Evolutionary conservation across 2,888 invertebrate genomes (phyloP).

Genomic region (Drosophila putrida): DNA sequence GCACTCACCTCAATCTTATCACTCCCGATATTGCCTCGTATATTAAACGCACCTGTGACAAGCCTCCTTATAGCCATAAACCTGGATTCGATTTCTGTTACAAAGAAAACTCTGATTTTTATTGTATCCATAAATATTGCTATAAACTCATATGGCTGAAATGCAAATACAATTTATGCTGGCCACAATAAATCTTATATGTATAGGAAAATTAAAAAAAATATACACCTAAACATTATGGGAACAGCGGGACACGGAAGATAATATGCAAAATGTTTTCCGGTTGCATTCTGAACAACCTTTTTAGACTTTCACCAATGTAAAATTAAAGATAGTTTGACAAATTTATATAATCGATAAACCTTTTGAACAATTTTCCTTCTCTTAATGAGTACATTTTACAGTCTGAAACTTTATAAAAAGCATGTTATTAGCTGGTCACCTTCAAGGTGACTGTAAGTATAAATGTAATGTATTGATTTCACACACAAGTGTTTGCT

Average conservation of each 20-base stretch:
- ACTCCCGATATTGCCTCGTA: conserved; percentile 50
- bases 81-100: conserved; percentile 52
- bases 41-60: conserved; percentile 75
- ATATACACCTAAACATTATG: conserved; percentile 4
- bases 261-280: not conserved
- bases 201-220: conserved; percentile 23
- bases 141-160: conserved; percentile 49
- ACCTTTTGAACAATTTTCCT: too few species aligned
- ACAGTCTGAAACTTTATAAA: too few species aligned
- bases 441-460: not conserved
- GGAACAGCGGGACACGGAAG: not conserved
- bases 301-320: not conserved
- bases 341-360: too few species aligned
- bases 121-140: conserved; percentile 59
- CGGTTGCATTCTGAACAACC: not conserved
- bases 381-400: too few species aligned
- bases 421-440: not conserved
- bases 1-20: conserved; percentile 32
- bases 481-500: not conserved
- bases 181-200: conserved; percentile 34
- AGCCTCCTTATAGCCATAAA: conserved; percentile 57
- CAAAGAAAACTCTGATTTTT: conserved; percentile 42
- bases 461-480: not conserved
- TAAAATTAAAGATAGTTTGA: not conserved
- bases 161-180: conserved; percentile 42